Evolutionary conservation across 2,888 invertebrate genomes (phyloP).

Genomic region (Boloria euphrosyne): DNA sequence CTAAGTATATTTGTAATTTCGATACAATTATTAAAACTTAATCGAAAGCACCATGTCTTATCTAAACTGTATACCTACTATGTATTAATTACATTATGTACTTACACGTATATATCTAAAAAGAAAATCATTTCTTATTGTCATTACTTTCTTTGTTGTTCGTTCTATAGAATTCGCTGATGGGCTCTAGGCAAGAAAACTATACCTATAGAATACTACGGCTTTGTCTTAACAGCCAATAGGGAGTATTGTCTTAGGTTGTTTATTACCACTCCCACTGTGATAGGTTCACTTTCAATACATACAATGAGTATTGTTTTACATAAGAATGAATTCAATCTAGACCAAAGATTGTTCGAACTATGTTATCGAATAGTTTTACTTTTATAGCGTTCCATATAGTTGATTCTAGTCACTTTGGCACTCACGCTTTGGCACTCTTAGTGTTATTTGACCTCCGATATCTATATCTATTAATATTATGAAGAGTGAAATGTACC

Average conservation of each 20-base stretch:
- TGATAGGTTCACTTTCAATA: slow-evolving; percentile 31
- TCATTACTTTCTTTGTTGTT: not conserved
- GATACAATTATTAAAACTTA: no score
- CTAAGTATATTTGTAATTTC: no score
- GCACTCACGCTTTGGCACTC: no score
- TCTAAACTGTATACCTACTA: no score
- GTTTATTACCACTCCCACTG: slow-evolving; percentile 32
- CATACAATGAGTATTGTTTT: slow-evolving; percentile 34
- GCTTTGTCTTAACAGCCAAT: slow-evolving; percentile 54
- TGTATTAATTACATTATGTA: no score
- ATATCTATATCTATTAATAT: no score
- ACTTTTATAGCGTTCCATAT: no score
- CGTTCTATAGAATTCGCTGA: slow-evolving; percentile 2
- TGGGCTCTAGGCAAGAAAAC: slow-evolving; percentile 20
- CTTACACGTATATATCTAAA: not conserved
- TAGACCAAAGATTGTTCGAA: not conserved
- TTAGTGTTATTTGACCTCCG: no score
- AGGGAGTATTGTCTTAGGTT: slow-evolving; percentile 47
- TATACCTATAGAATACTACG: slow-evolving; percentile 49
- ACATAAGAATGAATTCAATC: slow-evolving; percentile 13
- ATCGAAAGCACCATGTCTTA: no score
- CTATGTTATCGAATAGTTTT: no score
- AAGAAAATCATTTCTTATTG: not conserved
- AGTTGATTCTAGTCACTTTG: no score
- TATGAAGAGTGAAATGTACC: no score